phyloP scores from a whole-genome alignment of 2,888 invertebrate species.

The Cataglyphis rosenhaueri region DNA sequence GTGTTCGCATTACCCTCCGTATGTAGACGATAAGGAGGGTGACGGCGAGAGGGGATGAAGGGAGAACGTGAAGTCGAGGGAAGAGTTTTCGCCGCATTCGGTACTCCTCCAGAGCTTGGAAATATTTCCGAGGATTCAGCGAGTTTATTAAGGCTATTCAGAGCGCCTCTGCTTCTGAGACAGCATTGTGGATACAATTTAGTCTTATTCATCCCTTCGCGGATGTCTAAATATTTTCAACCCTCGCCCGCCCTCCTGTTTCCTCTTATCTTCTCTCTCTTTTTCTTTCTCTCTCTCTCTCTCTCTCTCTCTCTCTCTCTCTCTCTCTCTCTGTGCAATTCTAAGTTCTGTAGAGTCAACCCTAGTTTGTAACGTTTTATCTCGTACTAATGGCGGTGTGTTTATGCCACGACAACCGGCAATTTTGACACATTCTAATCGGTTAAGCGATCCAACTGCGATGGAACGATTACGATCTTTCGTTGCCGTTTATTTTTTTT shows the following conservation, averaged over 20 bases:
- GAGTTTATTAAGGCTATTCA: slow-evolving; percentile 88
- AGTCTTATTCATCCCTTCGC: slow-evolving; percentile 87
- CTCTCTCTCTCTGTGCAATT: slow-evolving; percentile 37
- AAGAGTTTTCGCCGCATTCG: slow-evolving; percentile 77
- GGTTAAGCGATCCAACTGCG: slow-evolving; percentile 29
- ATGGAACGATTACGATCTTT: not conserved
- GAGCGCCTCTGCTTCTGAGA: slow-evolving; percentile 87
- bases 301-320: slow-evolving; percentile 32
- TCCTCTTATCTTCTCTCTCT: slow-evolving; percentile 55
- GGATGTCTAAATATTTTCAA: slow-evolving; percentile 85
- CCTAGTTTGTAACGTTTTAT: slow-evolving; percentile 53
- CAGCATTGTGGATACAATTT: slow-evolving; percentile 89
- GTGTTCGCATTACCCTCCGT: slow-evolving; percentile 68
- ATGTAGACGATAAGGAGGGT: slow-evolving; percentile 68
- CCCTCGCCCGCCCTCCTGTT: slow-evolving; percentile 70
- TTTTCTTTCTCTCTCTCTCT: slow-evolving; percentile 11
- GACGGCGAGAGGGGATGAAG: slow-evolving; percentile 37
- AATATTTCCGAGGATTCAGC: slow-evolving; percentile 85
- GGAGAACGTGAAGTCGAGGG: slow-evolving; percentile 67
- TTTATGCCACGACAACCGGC: slow-evolving; percentile 58
- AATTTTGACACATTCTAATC: slow-evolving; percentile 52
- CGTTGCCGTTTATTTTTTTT: not conserved
- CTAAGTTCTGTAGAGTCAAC: slow-evolving; percentile 60
- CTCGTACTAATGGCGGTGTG: slow-evolving; percentile 51
- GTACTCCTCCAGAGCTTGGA: slow-evolving; percentile 79